These are phyloP conservation scores for Tichodroma muraria DNA, from an alignment of 2,113 vertebrate genomes.

Conservation along the genomic window DNA sequence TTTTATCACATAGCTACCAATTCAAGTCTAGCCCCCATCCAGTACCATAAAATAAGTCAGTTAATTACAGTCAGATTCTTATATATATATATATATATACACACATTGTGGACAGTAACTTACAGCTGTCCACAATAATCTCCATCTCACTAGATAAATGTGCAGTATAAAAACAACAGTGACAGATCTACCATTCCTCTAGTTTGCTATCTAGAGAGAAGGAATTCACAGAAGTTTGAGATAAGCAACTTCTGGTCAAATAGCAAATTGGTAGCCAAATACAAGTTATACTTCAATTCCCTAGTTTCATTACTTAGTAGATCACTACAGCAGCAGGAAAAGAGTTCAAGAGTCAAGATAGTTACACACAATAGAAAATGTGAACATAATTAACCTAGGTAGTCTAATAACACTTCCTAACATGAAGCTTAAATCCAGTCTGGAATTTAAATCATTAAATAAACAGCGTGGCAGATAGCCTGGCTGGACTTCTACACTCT, in stretches of 20 bases:
- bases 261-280: neutral
- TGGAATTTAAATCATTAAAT: neutral
- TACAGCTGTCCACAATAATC: neutral
- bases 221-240: neutral
- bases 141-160: neutral
- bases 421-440: neutral
- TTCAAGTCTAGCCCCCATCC: neutral
- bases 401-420: neutral
- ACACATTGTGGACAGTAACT: neutral
- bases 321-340: neutral
- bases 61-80: neutral
- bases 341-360: neutral
- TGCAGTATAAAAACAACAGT: neutral
- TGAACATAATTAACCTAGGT: neutral
- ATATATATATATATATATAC: neutral
- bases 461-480: neutral
- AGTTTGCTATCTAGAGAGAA: neutral
- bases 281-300: neutral
- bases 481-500: neutral
- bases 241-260: neutral
- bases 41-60: neutral
- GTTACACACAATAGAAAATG: neutral
- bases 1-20: neutral
- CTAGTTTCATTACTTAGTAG: neutral
- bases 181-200: neutral